Evolutionary conservation across 2,113 vertebrate species (phyloP).

Genomic region (Leptobrachium ailaonicum): DNA sequence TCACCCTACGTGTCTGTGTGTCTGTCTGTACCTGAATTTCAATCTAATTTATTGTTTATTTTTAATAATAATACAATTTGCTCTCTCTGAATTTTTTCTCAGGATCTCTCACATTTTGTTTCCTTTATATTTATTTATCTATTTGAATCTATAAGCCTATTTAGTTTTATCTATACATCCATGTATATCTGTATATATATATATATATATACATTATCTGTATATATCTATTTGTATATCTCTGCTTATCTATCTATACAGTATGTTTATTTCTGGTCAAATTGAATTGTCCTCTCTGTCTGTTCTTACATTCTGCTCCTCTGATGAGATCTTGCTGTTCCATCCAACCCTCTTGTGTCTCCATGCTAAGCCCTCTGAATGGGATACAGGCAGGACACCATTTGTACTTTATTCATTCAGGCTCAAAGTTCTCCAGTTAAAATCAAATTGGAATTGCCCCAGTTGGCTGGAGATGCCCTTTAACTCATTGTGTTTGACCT

Average conservation of each 20-base stretch:
- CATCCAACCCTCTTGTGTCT: background rate
- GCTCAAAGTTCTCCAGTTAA: conserved; percentile 59
- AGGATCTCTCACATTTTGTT: no score
- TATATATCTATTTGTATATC: background rate
- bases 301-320: background rate
- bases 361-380: background rate
- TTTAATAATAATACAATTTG: no score
- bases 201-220: background rate
- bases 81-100: no score
- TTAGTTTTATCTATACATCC: no score
- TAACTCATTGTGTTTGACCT: conserved; percentile 70
- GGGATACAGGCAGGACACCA: background rate
- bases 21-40: no score
- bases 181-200: background rate
- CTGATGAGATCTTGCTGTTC: background rate
- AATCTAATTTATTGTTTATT: no score
- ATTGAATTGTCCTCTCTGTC: background rate
- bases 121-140: no score
- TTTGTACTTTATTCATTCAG: background rate
- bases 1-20: no score
- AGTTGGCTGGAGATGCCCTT: conserved; percentile 70
- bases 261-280: background rate
- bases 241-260: conserved; percentile 8
- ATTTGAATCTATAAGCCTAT: no score
- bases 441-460: conserved; percentile 56